Conservation (phyloP, 1,140 invertebrate genomes). For the Drosophila orosa region DNA sequence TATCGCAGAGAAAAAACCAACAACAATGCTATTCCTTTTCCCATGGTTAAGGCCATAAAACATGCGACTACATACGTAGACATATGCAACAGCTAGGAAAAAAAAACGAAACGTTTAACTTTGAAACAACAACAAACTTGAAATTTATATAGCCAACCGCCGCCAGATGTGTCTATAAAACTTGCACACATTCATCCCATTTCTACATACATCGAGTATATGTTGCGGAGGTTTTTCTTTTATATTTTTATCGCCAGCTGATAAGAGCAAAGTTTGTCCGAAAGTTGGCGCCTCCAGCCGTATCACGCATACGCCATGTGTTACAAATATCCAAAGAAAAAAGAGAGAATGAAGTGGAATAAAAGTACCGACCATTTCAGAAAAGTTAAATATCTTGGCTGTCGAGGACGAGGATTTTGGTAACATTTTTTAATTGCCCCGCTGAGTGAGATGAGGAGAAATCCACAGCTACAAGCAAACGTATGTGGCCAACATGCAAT, state of each 20-base stretch:
- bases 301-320: constrained; percentile 76
- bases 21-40: constrained; percentile 5
- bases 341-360: neutral
- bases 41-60: constrained; percentile 38
- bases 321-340: constrained; percentile 14
- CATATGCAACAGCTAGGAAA: constrained; percentile 47
- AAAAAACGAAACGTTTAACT: constrained; percentile 47
- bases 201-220: constrained; percentile 10
- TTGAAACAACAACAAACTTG: constrained; percentile 49
- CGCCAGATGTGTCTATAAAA: constrained; percentile 62
- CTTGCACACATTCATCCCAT: constrained; percentile 31
- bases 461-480: constrained; percentile 59
- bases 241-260: constrained; percentile 68
- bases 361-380: constrained; percentile 29
- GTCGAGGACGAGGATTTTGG: constrained; percentile 39
- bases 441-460: constrained; percentile 5
- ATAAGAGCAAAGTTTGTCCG: constrained; percentile 67
- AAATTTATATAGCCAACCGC: constrained; percentile 46
- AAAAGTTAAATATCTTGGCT: constrained; percentile 55
- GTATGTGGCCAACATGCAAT: constrained; percentile 70
- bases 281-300: constrained; percentile 57
- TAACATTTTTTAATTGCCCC: constrained; percentile 63
- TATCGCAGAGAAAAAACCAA: constrained; percentile 23
- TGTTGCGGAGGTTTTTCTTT: constrained; percentile 32
- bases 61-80: constrained; percentile 23